Base-by-base conservation (phyloP, 1,140 invertebrate genomes). In the Neodiprion lecontei region DNA sequence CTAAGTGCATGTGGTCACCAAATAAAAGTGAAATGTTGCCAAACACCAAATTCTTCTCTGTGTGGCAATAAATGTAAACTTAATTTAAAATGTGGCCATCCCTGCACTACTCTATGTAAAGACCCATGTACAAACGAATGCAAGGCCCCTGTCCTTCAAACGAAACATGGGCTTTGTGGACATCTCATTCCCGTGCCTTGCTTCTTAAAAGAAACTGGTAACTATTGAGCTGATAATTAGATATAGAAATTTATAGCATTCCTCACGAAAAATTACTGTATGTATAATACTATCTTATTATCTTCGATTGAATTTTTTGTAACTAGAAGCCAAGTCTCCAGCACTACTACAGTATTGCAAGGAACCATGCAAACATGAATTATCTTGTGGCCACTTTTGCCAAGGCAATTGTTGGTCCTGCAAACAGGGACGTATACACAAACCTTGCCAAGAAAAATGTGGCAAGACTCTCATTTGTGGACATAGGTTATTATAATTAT, bases 381-480 rank as follows among this genome's bases (percentile, higher is more conserved):
- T 93, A 68, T 78, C 81, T 72, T 95, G 93, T 83, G 86, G 83
- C 1, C 92, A 93, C 83, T 40, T n/a, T 12, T 93, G 92, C 83
- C 79, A 79, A 49, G 92, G 92, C 69, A 87, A 83, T 2, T 94
- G 93, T 85, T 89, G 90, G 4, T 53, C 79, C 61, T 94, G 94
- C 80, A 82, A 79, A 9, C 90, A 91, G 79, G 91, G 92, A 23
- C 87, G 92, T 21, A 83, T 95, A 70, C 94, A 95, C 84, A 78
- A 69, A 74, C 84, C 81, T 67, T 95, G 94, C 85, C 77, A 80
- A 53, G 87, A 92, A 76, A 84, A 88, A 47, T 95, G 93, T 85
- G 87, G 90, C 50, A 84, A 88, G 69, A 77, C 78, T 11, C 87
- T 91, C 61, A 91, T 94, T 71, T 95, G 94, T 85, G 91, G 90